phyloP scores from a whole-genome alignment of 53 echinoderm and acorn worm genomes.

The Mesocentrotus franciscanus region DNA sequence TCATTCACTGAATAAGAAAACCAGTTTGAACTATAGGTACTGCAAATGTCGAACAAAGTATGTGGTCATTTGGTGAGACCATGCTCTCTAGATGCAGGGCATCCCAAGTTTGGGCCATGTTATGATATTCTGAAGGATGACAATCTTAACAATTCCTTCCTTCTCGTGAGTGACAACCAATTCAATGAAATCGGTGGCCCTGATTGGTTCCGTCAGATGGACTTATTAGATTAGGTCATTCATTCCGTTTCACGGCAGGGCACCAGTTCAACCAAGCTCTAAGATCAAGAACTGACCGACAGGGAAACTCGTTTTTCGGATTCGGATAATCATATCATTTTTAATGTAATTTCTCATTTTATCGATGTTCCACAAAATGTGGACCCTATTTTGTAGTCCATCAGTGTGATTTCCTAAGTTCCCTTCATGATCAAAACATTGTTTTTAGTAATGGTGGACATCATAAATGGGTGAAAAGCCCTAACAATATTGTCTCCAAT shows the following conservation, averaged over 20 bases:
- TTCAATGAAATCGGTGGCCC: not conserved
- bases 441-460: not conserved
- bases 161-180: constrained; percentile 20
- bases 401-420: not conserved
- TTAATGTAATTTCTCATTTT: not conserved
- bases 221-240: constrained; percentile 52
- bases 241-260: constrained; percentile 11
- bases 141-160: not conserved
- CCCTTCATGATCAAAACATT: not conserved
- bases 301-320: not conserved
- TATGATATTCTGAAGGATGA: not conserved
- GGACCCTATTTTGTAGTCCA: not conserved
- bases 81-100: not conserved
- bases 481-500: not conserved
- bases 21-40: too few relatives aligned
- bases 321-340: not conserved
- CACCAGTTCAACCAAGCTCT: not conserved
- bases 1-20: too few relatives aligned
- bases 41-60: too few relatives aligned
- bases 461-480: not conserved
- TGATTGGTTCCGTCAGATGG: constrained; percentile 57
- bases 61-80: too few relatives aligned
- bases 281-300: constrained; percentile 43
- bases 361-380: not conserved
- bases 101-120: not conserved